Evolutionary conservation across 2,113 vertebrate species (phyloP), one percentile per base, ranked within the genome.

Genomic region (Acrocephalus arundinaceus): DNA sequence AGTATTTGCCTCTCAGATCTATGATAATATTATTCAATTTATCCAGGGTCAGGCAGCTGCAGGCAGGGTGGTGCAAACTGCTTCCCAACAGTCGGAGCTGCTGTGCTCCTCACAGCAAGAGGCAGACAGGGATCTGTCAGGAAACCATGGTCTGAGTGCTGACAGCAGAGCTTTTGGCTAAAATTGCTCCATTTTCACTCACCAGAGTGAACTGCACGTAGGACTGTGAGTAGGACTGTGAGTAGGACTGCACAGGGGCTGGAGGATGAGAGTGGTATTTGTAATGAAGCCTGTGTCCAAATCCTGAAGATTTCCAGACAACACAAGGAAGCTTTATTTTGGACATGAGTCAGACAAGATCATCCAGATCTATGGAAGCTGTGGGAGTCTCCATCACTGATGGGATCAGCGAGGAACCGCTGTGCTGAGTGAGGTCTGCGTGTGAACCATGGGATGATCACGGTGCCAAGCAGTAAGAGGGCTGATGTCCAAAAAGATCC

Each of bases 401-500:
- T 0, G 4, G 59, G 23, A 37, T 12, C 6, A 3, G 21, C 7
- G 4, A 15, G 48, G 43, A 46, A 5, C 8, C 1, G 4, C 7
- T 37, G 31, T 27, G 30, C 51, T 28, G n/a, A 51, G 37, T 1
- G 55, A 20, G 73, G 7, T n/a, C 45, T 3, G 20, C 11, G 25
- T 27, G 41, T 76, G 39, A 62, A 22, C n/a, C 41, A 7, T 1
- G 43, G 70, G 31, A 25, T 15, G 46, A 48, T 22, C 43, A 24
- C 3, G 8, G 24, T 9, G 4, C 8, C 6, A 15, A 62, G 49
- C 22, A 3, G 9, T 7, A 55, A 33, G 58, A 67, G 20, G 17
- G 30, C 11, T 33, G 65, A 46, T 6, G 43, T 4, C 28, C 55
- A 24, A 22, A 24, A 13, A 41, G 22, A n/a, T 4, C 43, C 17